Conservation (phyloP, 2,888 invertebrate species). For the Cheiracanthium punctorium region DNA sequence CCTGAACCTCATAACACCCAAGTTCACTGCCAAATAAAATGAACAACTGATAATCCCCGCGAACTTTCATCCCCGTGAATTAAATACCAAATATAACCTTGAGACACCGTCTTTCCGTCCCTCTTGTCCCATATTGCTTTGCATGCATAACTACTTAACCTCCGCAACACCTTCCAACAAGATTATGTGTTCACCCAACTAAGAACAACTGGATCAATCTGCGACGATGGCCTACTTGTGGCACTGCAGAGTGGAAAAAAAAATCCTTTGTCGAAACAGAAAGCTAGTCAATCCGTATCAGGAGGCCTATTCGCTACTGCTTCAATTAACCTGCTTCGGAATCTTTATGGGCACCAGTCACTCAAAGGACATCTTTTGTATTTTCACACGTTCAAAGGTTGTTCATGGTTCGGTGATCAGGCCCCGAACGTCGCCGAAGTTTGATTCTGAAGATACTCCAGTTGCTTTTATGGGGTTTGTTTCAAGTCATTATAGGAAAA, state of each 20-base stretch:
- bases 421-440: not conserved
- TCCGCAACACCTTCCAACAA: not conserved
- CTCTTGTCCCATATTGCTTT: not conserved
- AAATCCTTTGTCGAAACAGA: constrained; percentile 52
- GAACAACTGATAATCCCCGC: not conserved
- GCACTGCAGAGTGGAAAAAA: too few relatives aligned
- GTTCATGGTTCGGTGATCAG: constrained; percentile 31
- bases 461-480: constrained; percentile 7
- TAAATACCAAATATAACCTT: constrained; percentile 7
- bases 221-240: constrained; percentile 26
- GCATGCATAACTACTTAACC: not conserved
- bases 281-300: constrained; percentile 46
- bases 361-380: constrained; percentile 49
- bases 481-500: constrained; percentile 58
- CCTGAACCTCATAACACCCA: too few relatives aligned
- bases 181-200: not conserved
- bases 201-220: not conserved
- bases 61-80: not conserved
- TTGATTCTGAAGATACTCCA: not conserved
- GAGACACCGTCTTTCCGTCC: not conserved
- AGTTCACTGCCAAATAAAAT: not conserved
- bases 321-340: constrained; percentile 56
- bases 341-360: constrained; percentile 40
- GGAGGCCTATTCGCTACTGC: not conserved
- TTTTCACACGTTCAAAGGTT: constrained; percentile 48